Base-by-base conservation (phyloP, 2,113 vertebrate genomes). In the Lycaon pictus region DNA sequence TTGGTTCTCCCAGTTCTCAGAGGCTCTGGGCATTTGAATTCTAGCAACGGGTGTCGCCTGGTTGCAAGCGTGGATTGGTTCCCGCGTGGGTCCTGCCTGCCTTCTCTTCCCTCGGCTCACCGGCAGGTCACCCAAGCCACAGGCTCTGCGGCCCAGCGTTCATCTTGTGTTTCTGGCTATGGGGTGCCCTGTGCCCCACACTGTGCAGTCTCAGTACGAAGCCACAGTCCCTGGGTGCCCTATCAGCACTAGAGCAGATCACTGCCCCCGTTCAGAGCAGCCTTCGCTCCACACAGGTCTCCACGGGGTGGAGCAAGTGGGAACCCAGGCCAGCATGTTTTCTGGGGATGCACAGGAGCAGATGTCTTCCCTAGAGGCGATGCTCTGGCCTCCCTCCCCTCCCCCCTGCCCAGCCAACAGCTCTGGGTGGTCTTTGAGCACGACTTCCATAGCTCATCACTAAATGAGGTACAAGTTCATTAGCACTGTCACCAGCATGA, bases 91-190 rank as follows among this genome's bases (percentile, higher is more conserved):
- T 1, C 53, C 17, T 3, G 4, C 81, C 43, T 43, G 60, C 32
- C 3, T 2, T 29, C 0, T 17, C 0, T 4, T 25, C 11, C 7
- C 6, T 6, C 1, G 4, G 32, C 56, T 43, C 2, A 10, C 17
- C 1, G 4, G 51, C 11, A 20, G 0, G 20, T 11, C 8, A 5
- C 43, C 67, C 1, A 2, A 17, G 51, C 53, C 3, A 0, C 69
- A 0, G 10, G 2, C 29, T 29, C 51, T 11, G 13, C 27, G 10
- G 5, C 16, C 11, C 35, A 0, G 11, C 25, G 9, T 65, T 86
- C 37, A 0, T 3, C 63, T 13, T 16, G 3, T 20, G 10, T 25
- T 16, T 62, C 79, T 29, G 2, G 9, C 25, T 11, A 11, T 35
- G 65, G 65, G 32, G 13, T 23, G 3, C 2, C 32, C 65, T 32